Evolutionary conservation across 2,888 invertebrate genomes (phyloP).

Genomic region (Ellobium chinense): DNA sequence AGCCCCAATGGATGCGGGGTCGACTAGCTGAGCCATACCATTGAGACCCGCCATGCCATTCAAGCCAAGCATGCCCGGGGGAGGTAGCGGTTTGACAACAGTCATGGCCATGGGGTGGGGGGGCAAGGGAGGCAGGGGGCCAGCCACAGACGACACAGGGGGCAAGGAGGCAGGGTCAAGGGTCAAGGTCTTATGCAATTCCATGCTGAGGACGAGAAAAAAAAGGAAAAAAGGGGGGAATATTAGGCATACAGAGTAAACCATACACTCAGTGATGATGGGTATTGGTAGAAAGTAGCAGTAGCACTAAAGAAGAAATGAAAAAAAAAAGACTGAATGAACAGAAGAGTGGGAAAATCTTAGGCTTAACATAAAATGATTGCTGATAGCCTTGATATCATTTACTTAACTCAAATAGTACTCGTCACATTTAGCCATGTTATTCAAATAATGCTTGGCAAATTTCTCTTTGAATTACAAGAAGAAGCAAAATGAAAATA

Average conservation of each 20-base stretch:
- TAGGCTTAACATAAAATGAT: no score
- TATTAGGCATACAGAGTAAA: conserved; percentile 38
- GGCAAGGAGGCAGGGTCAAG: conserved; percentile 74
- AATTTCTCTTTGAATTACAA: no score
- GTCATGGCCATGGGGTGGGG: conserved; percentile 44
- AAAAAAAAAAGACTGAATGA: conserved; percentile 9
- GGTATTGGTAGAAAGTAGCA: conserved; percentile 1
- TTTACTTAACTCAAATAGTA: no score
- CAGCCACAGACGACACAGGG: conserved; percentile 63
- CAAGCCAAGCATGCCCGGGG: conserved; percentile 29
- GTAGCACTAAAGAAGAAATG: background rate
- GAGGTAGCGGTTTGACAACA: conserved; percentile 41
- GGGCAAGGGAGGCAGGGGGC: conserved; percentile 53
- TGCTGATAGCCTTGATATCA: no score
- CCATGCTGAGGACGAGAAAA: conserved; percentile 70
- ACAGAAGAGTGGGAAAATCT: background rate
- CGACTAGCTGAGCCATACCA: conserved; percentile 25
- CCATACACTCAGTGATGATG: conserved; percentile 23
- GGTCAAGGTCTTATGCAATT: conserved; percentile 78
- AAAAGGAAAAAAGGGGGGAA: conserved; percentile 42
- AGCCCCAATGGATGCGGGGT: conserved; percentile 17
- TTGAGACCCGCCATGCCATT: conserved; percentile 33
- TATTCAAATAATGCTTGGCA: no score
- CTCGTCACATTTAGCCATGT: no score
- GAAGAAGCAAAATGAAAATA: no score